A percentile compares a stretch with the other conserved stretches of the same genome.
These are phyloP conservation scores for Rhinoptilus africanus DNA, from an alignment of 2,113 vertebrate species.

Conservation along the genomic window DNA sequence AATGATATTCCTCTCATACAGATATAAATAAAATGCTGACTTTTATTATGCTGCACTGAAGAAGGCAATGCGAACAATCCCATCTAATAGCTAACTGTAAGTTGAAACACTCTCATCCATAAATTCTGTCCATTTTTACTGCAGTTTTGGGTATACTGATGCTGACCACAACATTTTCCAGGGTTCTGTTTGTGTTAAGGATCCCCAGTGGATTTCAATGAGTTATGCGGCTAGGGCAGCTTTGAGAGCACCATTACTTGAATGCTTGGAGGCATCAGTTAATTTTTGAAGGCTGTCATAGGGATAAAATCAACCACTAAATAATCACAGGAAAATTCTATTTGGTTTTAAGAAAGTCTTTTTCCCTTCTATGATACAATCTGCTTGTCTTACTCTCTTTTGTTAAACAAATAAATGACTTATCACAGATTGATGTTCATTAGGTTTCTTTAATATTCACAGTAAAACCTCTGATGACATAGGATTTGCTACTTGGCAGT, in stretches of 20 bases:
- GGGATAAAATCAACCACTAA: neutral
- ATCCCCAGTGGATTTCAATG: neutral
- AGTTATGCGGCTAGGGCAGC: neutral
- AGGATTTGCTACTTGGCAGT: neutral
- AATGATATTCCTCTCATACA: conserved; percentile 13
- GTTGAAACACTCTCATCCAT: neutral
- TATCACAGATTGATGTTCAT: neutral
- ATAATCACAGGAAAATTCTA: neutral
- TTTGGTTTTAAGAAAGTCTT: neutral
- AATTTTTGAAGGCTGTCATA: neutral
- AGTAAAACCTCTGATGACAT: neutral
- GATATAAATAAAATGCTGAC: conserved; percentile 60
- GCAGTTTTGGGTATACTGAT: neutral
- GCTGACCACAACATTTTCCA: conserved; percentile 42
- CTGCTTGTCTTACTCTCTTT: neutral
- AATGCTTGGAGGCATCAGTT: neutral
- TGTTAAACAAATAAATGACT: neutral
- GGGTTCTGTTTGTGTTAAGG: conserved; percentile 27
- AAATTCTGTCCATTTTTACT: conserved; percentile 49
- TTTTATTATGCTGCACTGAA: conserved; percentile 34
- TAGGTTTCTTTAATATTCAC: neutral
- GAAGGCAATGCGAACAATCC: neutral
- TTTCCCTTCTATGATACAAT: neutral
- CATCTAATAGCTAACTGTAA: conserved; percentile 26
- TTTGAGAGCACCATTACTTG: neutral